These are phyloP conservation scores for Tubulanus polymorphus DNA, from an alignment of 2,888 invertebrate species.

Conservation along the genomic window DNA sequence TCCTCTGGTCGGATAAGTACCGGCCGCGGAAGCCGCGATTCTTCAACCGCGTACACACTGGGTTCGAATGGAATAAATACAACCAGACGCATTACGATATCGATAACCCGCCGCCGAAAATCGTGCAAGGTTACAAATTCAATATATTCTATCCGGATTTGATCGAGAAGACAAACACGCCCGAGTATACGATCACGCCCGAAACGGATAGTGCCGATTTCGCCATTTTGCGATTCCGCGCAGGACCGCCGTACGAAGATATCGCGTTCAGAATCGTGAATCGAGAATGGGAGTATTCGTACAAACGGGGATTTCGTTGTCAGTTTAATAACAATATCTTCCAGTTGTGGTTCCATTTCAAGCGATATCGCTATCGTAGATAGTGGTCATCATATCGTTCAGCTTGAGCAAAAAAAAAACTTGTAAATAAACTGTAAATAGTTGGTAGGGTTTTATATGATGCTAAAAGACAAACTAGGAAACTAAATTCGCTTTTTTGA, in stretches of 20 bases:
- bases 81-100: constrained; percentile 99
- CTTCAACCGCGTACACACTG: constrained; percentile 78
- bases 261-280: constrained; percentile 99
- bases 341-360: constrained; percentile 99
- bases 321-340: constrained; percentile 99
- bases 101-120: constrained; percentile 99
- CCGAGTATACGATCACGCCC: constrained; percentile 87
- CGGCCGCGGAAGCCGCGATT: constrained; percentile 95
- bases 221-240: constrained; percentile 87
- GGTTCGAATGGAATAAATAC: constrained; percentile 99
- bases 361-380: constrained; percentile 87
- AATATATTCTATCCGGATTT: constrained; percentile 98
- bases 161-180: constrained; percentile 85
- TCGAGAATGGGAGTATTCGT: constrained; percentile 98
- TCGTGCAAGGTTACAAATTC: constrained; percentile 99
- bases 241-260: constrained; percentile 99
- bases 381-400: too few relatives aligned
- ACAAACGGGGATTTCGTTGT: constrained; percentile 95
- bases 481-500: too few relatives aligned
- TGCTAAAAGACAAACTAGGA: too few relatives aligned
- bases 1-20: constrained; percentile 97
- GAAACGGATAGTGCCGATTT: constrained; percentile 92
- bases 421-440: too few relatives aligned
- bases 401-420: too few relatives aligned
- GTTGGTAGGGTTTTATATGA: too few relatives aligned